phyloP scores from a whole-genome alignment of 1,140 invertebrate species.

The Bradynema listronoti region DNA sequence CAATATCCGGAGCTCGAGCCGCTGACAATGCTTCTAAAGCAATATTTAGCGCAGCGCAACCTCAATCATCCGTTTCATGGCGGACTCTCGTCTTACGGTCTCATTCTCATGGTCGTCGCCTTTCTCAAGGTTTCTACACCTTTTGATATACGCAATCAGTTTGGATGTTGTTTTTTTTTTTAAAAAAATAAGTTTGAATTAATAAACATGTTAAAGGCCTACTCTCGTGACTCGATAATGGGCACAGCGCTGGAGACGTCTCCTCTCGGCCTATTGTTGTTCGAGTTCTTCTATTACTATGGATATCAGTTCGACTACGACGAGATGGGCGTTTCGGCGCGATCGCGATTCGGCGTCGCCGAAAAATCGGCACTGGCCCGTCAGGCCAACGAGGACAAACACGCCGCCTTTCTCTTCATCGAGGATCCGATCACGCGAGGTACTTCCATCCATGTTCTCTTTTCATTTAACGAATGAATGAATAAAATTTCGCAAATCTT shows the following conservation, averaged over 20 bases:
- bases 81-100: slow-evolving; percentile 94
- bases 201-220: background rate
- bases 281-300: slow-evolving; percentile 24
- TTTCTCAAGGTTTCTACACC: slow-evolving; percentile 75
- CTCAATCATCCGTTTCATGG: slow-evolving; percentile 98
- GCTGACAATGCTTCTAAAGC: slow-evolving; percentile 35
- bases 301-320: slow-evolving; percentile 15
- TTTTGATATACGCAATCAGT: background rate
- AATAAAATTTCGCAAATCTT: background rate
- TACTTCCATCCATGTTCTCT: background rate
- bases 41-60: slow-evolving; percentile 72
- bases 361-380: background rate
- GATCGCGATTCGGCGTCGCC: background rate
- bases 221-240: background rate
- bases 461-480: background rate
- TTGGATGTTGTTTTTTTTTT: background rate
- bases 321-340: slow-evolving; percentile 8
- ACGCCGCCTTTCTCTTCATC: slow-evolving; percentile 11
- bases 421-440: slow-evolving; percentile 10
- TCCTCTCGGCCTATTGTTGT: slow-evolving; percentile 17
- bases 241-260: background rate
- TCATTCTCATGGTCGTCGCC: slow-evolving; percentile 95
- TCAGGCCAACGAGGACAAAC: slow-evolving; percentile 10
- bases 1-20: slow-evolving; percentile 19
- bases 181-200: background rate